Percentiles rank a stretch among this genome's conserved stretches.
These are phyloP conservation scores for Pteronotus mesoamericanus DNA, from an alignment of 2,797 vertebrate genomes.

Conservation along the genomic window DNA sequence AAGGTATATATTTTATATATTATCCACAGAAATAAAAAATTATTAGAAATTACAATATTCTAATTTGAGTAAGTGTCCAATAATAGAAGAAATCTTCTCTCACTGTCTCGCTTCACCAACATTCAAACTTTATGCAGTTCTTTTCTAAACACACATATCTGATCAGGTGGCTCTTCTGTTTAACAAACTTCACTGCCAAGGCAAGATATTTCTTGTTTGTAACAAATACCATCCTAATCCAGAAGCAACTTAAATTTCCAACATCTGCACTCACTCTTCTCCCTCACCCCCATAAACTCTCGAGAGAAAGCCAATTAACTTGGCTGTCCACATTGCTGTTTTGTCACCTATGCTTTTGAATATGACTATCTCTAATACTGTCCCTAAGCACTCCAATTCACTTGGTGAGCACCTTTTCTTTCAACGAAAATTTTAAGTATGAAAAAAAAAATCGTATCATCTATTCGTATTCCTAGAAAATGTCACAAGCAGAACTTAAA, in stretches of 20 bases:
- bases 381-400: not conserved
- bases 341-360: not conserved
- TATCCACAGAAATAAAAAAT: not conserved
- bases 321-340: not conserved
- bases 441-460: not conserved
- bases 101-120: not conserved
- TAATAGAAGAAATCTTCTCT: not conserved
- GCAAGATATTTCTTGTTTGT: not conserved
- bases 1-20: not conserved
- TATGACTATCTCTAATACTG: not conserved
- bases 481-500: not conserved
- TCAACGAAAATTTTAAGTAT: constrained; percentile 3
- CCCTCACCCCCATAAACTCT: not conserved
- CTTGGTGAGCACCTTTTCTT: not conserved
- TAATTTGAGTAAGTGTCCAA: constrained; percentile 5
- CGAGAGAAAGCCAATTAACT: not conserved
- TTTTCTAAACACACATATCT: not conserved
- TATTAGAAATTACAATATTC: not conserved
- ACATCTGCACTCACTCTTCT: not conserved
- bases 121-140: not conserved
- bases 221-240: not conserved
- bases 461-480: not conserved
- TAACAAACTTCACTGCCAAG: not conserved
- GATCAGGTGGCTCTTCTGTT: not conserved
- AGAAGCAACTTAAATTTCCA: not conserved